Percentiles rank a stretch among this genome's conserved stretches.
Evolutionary conservation across 2,113 vertebrate genomes (phyloP).

Genomic region (Pollachius pollachius): DNA sequence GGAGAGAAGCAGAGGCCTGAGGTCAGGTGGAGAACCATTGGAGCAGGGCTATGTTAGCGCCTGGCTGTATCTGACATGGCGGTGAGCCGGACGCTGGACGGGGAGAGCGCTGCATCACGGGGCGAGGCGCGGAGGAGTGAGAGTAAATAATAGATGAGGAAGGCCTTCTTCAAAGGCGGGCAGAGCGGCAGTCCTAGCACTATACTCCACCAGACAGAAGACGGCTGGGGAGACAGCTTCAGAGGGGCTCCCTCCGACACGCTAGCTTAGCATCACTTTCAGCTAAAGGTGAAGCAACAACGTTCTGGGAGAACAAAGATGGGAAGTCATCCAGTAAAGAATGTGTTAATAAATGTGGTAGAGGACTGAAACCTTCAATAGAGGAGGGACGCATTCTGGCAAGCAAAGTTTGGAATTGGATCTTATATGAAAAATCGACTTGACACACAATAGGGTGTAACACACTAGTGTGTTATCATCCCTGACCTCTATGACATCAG

Average conservation of each 20-base stretch:
- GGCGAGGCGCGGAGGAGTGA: conserved; percentile 26
- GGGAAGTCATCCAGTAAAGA: too few species aligned
- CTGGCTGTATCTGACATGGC: conserved; percentile 14
- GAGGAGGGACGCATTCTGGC: too few species aligned
- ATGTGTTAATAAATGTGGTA: too few species aligned
- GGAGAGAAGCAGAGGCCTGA: neutral
- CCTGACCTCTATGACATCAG: too few species aligned
- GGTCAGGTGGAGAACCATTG: neutral
- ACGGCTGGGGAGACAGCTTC: neutral
- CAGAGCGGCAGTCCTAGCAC: conserved; percentile 33
- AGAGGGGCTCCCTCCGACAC: neutral
- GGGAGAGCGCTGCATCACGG: conserved; percentile 32
- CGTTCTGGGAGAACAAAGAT: too few species aligned
- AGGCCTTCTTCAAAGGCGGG: conserved; percentile 37
- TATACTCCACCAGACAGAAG: neutral
- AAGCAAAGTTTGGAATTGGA: too few species aligned
- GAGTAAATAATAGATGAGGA: conserved; percentile 57
- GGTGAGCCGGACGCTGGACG: conserved; percentile 6
- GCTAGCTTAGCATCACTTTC: neutral
- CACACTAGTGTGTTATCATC: too few species aligned
- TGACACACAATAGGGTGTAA: too few species aligned
- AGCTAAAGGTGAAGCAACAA: neutral
- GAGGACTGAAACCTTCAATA: too few species aligned
- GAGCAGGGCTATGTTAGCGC: neutral
- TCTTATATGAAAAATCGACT: too few species aligned